Conservation (phyloP, 2,888 invertebrate species). For the Unio pictorum region DNA sequence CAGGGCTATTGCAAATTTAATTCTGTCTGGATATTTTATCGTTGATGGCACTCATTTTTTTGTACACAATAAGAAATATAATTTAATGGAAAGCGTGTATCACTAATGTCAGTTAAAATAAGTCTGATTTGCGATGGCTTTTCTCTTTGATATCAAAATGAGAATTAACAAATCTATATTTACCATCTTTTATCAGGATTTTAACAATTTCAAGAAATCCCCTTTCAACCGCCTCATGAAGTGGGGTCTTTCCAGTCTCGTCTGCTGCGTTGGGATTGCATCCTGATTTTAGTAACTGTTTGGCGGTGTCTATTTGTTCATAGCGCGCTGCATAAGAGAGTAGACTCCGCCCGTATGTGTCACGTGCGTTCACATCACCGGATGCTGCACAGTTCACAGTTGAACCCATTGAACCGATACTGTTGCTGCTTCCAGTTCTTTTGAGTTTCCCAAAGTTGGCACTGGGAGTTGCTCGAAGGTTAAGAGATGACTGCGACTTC, state of each 20-base stretch:
- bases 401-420: too few species aligned
- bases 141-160: neutral
- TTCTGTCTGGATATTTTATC: too few species aligned
- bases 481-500: too few species aligned
- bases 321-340: conserved; percentile 41
- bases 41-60: too few species aligned
- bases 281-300: conserved; percentile 31
- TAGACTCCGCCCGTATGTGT: conserved; percentile 31
- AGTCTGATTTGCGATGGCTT: neutral
- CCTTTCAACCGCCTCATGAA: conserved; percentile 37
- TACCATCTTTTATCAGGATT: conserved; percentile 37
- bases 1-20: too few species aligned
- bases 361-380: conserved; percentile 32
- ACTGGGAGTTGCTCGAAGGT: too few species aligned
- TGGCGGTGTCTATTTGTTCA: conserved; percentile 35
- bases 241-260: conserved; percentile 28
- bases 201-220: conserved; percentile 33
- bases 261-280: conserved; percentile 31
- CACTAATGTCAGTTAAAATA: too few species aligned
- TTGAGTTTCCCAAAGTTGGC: too few species aligned
- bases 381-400: neutral
- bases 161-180: conserved; percentile 1
- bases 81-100: too few species aligned
- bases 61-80: too few species aligned
- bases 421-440: too few species aligned